Conservation (phyloP, 1,140 invertebrate genomes). For the Lethrus apterus region DNA sequence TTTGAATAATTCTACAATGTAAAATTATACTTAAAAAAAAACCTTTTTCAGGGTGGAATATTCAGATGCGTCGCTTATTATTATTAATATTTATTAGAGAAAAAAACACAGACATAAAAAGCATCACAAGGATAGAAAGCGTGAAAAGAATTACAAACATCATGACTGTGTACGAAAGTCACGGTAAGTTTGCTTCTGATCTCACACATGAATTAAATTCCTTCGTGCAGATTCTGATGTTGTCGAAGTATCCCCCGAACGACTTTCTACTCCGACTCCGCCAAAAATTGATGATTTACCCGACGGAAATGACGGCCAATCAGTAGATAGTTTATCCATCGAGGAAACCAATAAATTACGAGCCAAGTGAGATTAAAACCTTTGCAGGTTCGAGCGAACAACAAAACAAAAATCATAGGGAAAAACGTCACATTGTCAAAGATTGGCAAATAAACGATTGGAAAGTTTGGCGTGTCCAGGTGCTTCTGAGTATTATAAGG, state of each 20-base stretch:
- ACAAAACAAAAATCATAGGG: constrained; percentile 77
- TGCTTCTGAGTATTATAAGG: constrained; percentile 84
- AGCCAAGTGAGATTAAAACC: constrained; percentile 91
- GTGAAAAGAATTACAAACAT: constrained; percentile 40
- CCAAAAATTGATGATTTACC: constrained; percentile 38
- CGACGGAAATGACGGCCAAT: constrained; percentile 35
- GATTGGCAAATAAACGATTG: constrained; percentile 59
- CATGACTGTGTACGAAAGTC: constrained; percentile 49
- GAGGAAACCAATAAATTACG: constrained; percentile 88
- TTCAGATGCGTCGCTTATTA: no score
- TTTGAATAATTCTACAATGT: no score
- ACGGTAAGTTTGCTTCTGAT: constrained; percentile 45
- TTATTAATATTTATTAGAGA: no score
- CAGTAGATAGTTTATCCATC: constrained; percentile 64
- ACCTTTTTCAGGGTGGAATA: no score
- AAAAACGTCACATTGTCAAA: constrained; percentile 74
- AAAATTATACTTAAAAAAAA: no score
- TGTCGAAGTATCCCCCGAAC: constrained; percentile 34
- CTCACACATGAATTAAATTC: no score
- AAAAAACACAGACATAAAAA: constrained; percentile 54
- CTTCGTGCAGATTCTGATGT: constrained; percentile 34
- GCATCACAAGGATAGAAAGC: constrained; percentile 51
- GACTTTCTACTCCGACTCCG: constrained; percentile 30
- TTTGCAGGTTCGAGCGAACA: constrained; percentile 75
- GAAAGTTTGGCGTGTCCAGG: constrained; percentile 63